Conservation (phyloP, 2,113 vertebrate genomes). For the Columba livia region DNA sequence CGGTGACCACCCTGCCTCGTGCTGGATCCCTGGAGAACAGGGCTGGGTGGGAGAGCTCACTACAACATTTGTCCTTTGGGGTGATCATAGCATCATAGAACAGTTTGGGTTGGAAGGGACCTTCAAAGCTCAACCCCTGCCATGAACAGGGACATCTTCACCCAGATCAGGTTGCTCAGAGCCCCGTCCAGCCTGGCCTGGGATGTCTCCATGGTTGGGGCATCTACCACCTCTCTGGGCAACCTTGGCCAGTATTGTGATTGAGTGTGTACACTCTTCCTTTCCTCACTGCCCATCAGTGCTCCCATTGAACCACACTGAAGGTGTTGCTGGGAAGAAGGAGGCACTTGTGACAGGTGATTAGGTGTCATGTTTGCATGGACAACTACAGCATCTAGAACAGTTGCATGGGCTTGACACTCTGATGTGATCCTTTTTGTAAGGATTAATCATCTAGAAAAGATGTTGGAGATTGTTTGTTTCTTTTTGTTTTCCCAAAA, state of each 20-base stretch:
- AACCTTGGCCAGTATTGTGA: no score
- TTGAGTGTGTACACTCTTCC: background rate
- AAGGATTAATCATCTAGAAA: background rate
- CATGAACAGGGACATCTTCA: no score
- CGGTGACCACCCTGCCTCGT: background rate
- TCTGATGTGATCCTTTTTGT: background rate
- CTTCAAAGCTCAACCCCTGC: no score
- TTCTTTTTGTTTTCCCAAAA: background rate
- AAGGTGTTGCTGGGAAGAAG: background rate
- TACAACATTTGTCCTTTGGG: background rate
- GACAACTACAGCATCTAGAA: background rate
- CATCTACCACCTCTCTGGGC: no score
- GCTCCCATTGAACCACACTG: background rate
- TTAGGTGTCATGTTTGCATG: background rate
- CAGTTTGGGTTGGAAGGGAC: no score
- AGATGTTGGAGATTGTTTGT: background rate
- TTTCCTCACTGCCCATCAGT: background rate
- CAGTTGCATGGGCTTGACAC: background rate
- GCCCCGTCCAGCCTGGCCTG: no score
- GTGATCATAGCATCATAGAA: background rate
- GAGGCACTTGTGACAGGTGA: accelerated
- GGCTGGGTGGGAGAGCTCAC: background rate
- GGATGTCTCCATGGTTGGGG: no score
- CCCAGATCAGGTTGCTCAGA: no score
- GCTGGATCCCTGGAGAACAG: background rate